Evolutionary conservation across 92 coral and sea anemone species (phyloP), one percentile per base, ranked within the genome.

Genomic region (Heliopora coerulea): DNA sequence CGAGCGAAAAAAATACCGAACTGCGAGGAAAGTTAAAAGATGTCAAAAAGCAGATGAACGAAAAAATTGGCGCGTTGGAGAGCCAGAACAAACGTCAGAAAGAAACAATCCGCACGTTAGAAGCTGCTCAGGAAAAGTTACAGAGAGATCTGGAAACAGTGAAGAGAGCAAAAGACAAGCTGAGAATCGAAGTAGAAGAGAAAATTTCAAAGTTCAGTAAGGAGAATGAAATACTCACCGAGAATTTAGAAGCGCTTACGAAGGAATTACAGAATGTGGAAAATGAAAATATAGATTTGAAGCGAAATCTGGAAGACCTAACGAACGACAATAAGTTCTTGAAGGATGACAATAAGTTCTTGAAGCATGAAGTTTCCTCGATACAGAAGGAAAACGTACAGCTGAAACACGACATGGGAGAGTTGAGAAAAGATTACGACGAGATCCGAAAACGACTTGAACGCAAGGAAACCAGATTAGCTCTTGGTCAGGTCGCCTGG

Each of bases 211-310:
- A 81, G 48, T 78, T 87, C 49, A 75, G 69, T 24, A 68, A 64
- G 24, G 96, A 89, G 58, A 88, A 87, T 60, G 82, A 83, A 18
- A 88, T 84, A n/a, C 88, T 92, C 13, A 68, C 49, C 46, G 73
- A 80, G 49, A 84, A 92, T 54, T 65, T 89, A 9, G 96, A 96
- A 49, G 92, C 96, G 11, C 73, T 92, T 62, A 88, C 87, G 14
- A 67, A 67, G 12, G 74, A 67, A 14, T 67, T 67, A 37, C 58
- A 44, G 39, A 59, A 8, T 17, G 74, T 67, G 15, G 74, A 67
- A 41, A 67, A 67, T 1, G 74, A 67, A 19, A 67, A 67, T 56
- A 67, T 44, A 12, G 74, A 67, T 14, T 15, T 67, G 54, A 46
- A 67, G 33, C 74, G 59, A 44, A 67, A 17, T 40, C 54, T 67